phyloP scores from a whole-genome alignment of 2,797 vertebrate species.

The Champsocephalus gunnari region DNA sequence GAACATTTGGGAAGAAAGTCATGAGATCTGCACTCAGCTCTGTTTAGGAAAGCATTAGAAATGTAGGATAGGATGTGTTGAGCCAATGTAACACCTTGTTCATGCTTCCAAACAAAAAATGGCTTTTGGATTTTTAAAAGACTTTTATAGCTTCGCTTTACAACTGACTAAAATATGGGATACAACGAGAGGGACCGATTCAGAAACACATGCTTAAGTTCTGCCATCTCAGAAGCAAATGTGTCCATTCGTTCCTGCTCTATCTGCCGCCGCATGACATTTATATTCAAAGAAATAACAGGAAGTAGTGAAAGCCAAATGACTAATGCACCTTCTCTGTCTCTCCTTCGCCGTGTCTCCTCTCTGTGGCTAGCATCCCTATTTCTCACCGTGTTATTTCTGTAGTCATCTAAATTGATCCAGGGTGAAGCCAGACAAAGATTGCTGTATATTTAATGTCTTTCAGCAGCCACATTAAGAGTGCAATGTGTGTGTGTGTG shows the following conservation, averaged over 20 bases:
- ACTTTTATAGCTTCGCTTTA: not conserved
- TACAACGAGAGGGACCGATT: conserved; percentile 6
- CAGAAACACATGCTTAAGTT: conserved; percentile 14
- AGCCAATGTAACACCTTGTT: not conserved
- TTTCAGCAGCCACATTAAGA: conserved; percentile 77
- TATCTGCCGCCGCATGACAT: conserved; percentile 67
- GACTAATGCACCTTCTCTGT: conserved; percentile 64
- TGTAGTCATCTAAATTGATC: conserved; percentile 74
- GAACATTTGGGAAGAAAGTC: not conserved
- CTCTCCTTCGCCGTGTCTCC: conserved; percentile 32
- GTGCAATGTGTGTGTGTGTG: conserved; percentile 55
- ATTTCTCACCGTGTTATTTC: conserved; percentile 64
- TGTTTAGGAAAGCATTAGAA: not conserved
- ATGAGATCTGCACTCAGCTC: not conserved
- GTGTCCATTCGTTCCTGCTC: conserved; percentile 55
- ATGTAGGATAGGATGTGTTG: not conserved
- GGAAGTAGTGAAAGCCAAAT: conserved; percentile 65
- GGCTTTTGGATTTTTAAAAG: not conserved
- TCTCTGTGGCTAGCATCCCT: conserved; percentile 38
- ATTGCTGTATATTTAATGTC: conserved; percentile 79
- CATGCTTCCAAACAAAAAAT: not conserved
- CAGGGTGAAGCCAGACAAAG: conserved; percentile 75
- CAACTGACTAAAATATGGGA: conserved; percentile 1
- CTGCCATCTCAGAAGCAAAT: conserved; percentile 57
- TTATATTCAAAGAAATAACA: conserved; percentile 68